These are phyloP conservation scores for Erebia epiphron DNA, from an alignment of 2,888 invertebrate genomes.

Conservation along the genomic window DNA sequence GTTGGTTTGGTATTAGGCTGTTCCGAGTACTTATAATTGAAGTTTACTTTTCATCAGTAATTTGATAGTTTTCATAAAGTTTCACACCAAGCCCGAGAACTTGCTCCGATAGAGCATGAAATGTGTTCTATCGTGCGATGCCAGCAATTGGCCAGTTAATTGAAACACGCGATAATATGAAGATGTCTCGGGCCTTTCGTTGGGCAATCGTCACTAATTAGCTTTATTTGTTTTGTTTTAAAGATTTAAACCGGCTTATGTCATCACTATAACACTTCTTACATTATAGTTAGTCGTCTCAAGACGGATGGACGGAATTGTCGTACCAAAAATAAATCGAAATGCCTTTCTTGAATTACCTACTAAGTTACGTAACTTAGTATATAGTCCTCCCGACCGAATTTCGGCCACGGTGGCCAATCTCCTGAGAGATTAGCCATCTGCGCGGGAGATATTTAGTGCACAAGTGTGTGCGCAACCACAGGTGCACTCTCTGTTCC, in stretches of 20 bases:
- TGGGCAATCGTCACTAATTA: constrained; percentile 55
- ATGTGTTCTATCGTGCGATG: constrained; percentile 48
- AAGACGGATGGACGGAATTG: too few species aligned
- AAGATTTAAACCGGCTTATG: constrained; percentile 22
- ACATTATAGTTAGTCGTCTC: not conserved
- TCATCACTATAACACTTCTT: not conserved
- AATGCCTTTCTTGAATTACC: too few species aligned
- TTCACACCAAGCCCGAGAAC: constrained; percentile 49
- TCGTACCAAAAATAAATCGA: too few species aligned
- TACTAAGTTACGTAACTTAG: too few species aligned
- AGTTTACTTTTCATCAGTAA: not conserved
- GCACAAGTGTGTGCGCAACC: too few species aligned
- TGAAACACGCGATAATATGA: constrained; percentile 65
- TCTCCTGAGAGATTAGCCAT: too few species aligned
- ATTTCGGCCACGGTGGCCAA: too few species aligned
- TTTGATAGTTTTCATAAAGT: constrained; percentile 26
- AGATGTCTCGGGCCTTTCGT: constrained; percentile 53
- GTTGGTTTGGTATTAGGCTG: too few species aligned
- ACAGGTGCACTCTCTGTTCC: too few species aligned
- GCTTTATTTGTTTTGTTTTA: constrained; percentile 48
- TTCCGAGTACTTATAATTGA: too few species aligned
- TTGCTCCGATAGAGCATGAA: constrained; percentile 52
- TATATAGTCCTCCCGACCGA: too few species aligned
- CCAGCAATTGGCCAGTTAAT: constrained; percentile 67
- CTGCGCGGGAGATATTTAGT: too few species aligned